These are phyloP conservation scores for Mustela erminea DNA, from an alignment of 2,797 vertebrate genomes.

Conservation along the genomic window DNA sequence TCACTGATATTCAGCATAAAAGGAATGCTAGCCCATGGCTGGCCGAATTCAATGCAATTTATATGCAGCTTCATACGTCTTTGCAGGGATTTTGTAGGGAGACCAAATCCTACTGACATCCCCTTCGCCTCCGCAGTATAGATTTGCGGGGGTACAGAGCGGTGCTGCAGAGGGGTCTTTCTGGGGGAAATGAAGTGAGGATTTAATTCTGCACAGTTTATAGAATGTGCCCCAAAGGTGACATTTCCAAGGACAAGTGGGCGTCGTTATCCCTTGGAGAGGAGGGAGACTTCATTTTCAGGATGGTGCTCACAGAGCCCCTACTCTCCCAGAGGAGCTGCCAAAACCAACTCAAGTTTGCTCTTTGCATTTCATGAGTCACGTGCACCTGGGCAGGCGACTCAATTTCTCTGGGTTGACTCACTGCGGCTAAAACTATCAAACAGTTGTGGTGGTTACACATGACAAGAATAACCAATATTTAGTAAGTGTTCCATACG, in stretches of 20 bases:
- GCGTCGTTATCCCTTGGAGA: not conserved
- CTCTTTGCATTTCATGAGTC: not conserved
- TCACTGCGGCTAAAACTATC: not conserved
- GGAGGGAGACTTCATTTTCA: not conserved
- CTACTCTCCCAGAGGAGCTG: not conserved
- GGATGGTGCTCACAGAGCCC: not conserved
- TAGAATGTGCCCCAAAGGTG: slow-evolving; percentile 11
- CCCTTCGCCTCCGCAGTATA: slow-evolving; percentile 75
- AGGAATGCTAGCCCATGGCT: slow-evolving; percentile 74
- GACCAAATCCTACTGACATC: slow-evolving; percentile 83
- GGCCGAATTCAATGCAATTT: slow-evolving; percentile 76
- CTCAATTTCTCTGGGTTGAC: not conserved
- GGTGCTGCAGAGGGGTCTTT: not conserved
- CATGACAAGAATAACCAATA: not conserved
- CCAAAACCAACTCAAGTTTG: not conserved
- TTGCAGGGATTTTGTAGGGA: slow-evolving; percentile 83
- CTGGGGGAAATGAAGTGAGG: slow-evolving; percentile 65
- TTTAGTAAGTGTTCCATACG: not conserved
- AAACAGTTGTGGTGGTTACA: not conserved
- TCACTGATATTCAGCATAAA: slow-evolving; percentile 87
- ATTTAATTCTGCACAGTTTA: slow-evolving; percentile 68
- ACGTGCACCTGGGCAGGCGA: too few relatives aligned
- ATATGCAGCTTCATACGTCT: slow-evolving; percentile 85
- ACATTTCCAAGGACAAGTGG: slow-evolving; percentile 33
- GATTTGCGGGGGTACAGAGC: not conserved